phyloP scores from a whole-genome alignment of 1,140 invertebrate species.

The Agrilus planipennis region DNA sequence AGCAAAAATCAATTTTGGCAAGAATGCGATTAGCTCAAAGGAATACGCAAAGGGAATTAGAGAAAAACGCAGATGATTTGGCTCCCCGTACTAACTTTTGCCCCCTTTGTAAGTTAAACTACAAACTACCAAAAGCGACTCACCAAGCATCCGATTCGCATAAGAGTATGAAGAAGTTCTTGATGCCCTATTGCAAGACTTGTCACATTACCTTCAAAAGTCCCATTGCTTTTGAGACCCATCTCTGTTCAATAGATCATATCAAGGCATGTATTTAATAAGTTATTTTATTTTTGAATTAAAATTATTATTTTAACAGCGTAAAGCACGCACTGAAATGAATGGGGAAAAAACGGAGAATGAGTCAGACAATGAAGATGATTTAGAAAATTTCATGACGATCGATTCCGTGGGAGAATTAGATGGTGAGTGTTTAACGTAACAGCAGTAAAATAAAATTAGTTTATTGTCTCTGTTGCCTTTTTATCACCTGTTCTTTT shows the following conservation, averaged over 20 bases:
- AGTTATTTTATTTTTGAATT: not conserved
- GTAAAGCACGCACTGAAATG: constrained; percentile 41
- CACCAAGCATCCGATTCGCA: constrained; percentile 65
- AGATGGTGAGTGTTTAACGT: constrained; percentile 50
- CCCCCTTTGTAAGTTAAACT: constrained; percentile 66
- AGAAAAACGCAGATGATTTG: constrained; percentile 51
- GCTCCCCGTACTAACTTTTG: constrained; percentile 55
- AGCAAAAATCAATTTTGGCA: constrained; percentile 55
- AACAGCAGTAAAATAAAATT: too few relatives aligned
- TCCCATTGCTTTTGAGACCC: constrained; percentile 69
- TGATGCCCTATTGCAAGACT: constrained; percentile 64
- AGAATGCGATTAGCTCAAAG: constrained; percentile 63
- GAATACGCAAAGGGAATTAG: constrained; percentile 55
- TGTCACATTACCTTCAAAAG: constrained; percentile 62
- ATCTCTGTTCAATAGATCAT: constrained; percentile 65
- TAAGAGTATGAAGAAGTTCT: constrained; percentile 66
- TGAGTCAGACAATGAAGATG: constrained; percentile 52
- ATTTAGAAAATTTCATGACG: constrained; percentile 73
- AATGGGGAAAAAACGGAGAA: constrained; percentile 30
- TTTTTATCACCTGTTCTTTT: constrained; percentile 14
- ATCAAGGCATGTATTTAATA: constrained; percentile 46
- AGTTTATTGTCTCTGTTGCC: too few relatives aligned
- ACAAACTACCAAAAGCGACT: constrained; percentile 56
- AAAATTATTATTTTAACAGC: constrained; percentile 32
- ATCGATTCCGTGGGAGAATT: constrained; percentile 74